A percentile compares a stretch with the other conserved stretches of the same genome.
Conservation (phyloP, 2,113 vertebrate species). For the Psammodynastes pulverulentus region DNA sequence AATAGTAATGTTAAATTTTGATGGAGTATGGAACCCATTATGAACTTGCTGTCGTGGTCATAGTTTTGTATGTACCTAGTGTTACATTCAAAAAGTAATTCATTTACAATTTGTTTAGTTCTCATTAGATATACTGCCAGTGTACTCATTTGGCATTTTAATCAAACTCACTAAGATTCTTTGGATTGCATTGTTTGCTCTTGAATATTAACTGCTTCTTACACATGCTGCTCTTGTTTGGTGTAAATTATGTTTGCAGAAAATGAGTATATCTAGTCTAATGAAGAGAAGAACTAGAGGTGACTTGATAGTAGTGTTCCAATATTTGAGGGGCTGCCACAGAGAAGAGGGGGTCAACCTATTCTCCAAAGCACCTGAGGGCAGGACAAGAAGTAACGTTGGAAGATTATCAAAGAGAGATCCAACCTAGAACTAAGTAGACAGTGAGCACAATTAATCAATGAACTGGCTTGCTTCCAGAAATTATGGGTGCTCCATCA, state of each 20-base stretch:
- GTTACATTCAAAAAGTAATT: not conserved
- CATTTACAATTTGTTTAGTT: not conserved
- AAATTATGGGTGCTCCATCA: not conserved
- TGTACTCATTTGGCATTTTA: not conserved
- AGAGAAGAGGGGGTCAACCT: not conserved
- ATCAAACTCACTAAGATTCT: not conserved
- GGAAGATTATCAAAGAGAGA: not conserved
- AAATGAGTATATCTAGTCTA: not conserved
- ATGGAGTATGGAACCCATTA: not conserved
- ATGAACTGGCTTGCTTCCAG: not conserved
- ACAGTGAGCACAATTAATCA: not conserved
- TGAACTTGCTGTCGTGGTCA: not conserved
- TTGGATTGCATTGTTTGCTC: not conserved
- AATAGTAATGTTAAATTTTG: constrained; percentile 8
- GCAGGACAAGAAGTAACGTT: not conserved
- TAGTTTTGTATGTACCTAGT: not conserved
- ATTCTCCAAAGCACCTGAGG: not conserved
- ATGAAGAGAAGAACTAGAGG: not conserved
- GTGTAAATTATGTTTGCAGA: not conserved
- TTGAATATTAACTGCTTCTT: not conserved
- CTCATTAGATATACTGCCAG: not conserved
- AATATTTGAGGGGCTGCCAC: not conserved
- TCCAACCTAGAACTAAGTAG: not conserved
- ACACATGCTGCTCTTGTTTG: not conserved
- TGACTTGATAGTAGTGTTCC: not conserved